Base-by-base conservation (phyloP, 2,113 vertebrate genomes). In the Rhodinocichla rosea region DNA sequence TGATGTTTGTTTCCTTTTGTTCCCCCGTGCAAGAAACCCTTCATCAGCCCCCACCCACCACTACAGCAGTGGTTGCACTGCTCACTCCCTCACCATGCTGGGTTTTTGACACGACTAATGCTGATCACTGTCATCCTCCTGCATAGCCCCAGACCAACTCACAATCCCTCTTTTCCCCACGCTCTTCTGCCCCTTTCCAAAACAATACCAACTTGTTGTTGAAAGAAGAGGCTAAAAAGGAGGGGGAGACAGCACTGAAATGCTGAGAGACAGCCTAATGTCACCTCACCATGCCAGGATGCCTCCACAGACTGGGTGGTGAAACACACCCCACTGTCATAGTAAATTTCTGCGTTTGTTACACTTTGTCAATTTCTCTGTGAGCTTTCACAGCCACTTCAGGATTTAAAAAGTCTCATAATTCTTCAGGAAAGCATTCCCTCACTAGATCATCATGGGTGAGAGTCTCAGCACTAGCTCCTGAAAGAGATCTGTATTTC, bases 241-340 rank as follows among this genome's bases (percentile, higher is more conserved):
- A 65, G 11, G 17, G 17, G 32, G 37, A 65, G 69, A 6, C 40
- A 79, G 50, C 40, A 23, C 45, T 17, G 59, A 35, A 64, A 49
- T 1, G 7, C 67, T 45, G 56, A 68, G 37, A 65, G 63, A 19
- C 5, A 18, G 53, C 26, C 37, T 8, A 22, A 20, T 5, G 17
- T 19, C 7, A 6, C 4, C 14, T 7, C 53, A 45, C 5, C 33
- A 11, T 6, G 49, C 30, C 44, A 45, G 52, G 15, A 21, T 18
- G 52, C n/a, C 73, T 64, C 68, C 8, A 2, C 1, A 74, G 42
- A 14, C 28, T 8, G 11, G 6, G 7, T 1, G 24, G 14, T 57
- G 33, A 83, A 69, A 83, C 20, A 21, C 0, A 0, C 26, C 63
- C 10, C 5, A 50, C 21, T 65, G 39, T 7, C 7, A 2, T 21